phyloP scores from a whole-genome alignment of 2,797 vertebrate genomes.

The Myioborus miniatus region DNA sequence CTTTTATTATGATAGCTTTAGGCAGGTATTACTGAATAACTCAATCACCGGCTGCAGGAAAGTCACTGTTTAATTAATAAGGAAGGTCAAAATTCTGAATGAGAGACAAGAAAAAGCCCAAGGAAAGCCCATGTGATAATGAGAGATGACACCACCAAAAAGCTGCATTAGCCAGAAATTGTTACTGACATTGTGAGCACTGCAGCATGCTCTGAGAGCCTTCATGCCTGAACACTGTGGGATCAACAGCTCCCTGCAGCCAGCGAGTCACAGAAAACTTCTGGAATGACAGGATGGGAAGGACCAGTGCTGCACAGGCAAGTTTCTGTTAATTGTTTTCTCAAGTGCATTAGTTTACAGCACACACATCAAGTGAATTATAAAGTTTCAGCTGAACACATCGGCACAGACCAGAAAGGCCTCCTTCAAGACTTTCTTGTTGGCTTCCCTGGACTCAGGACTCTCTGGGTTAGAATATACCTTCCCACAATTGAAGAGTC shows the following conservation, averaged over 20 bases:
- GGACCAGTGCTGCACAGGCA: background rate
- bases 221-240: background rate
- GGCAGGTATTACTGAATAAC: conserved; percentile 68
- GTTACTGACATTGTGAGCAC: conserved; percentile 7
- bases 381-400: background rate
- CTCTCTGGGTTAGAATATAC: background rate
- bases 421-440: background rate
- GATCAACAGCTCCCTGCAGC: conserved; percentile 8
- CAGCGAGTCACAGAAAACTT: background rate
- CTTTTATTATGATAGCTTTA: conserved; percentile 62
- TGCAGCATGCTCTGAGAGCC: background rate
- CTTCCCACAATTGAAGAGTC: background rate
- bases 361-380: background rate
- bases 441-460: background rate
- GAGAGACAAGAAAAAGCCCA: conserved; percentile 66
- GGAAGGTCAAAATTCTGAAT: conserved; percentile 70
- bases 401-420: background rate
- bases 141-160: conserved; percentile 63
- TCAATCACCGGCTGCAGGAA: conserved; percentile 61
- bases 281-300: background rate
- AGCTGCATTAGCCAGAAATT: conserved; percentile 7
- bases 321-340: background rate
- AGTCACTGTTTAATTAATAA: conserved; percentile 63
- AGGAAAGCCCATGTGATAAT: conserved; percentile 65
- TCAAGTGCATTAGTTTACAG: background rate